These are phyloP conservation scores for Australoheros facetus DNA, from an alignment of 2,797 vertebrate species.

Conservation along the genomic window DNA sequence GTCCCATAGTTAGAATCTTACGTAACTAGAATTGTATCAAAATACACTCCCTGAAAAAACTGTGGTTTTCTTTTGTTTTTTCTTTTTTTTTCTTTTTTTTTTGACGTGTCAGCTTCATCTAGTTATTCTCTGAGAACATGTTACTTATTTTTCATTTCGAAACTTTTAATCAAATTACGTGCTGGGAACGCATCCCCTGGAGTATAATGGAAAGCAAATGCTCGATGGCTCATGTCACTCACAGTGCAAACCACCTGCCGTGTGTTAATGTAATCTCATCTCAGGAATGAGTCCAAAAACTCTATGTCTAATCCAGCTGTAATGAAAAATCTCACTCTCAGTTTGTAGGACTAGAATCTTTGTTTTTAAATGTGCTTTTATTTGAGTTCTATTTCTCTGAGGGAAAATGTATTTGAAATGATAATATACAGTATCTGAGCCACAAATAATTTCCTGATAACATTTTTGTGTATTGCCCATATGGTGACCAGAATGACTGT, in stretches of 20 bases:
- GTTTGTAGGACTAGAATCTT: background rate
- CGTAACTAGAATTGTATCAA: slow-evolving; percentile 43
- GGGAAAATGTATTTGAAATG: background rate
- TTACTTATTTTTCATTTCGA: slow-evolving; percentile 32
- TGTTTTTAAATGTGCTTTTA: slow-evolving; percentile 8
- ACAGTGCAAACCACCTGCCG: slow-evolving; percentile 30
- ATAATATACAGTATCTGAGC: background rate
- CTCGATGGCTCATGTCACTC: slow-evolving; percentile 2
- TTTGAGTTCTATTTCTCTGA: slow-evolving; percentile 4
- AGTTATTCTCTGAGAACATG: slow-evolving; percentile 29
- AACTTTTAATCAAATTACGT: slow-evolving; percentile 36
- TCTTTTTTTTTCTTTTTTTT: background rate
- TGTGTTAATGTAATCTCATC: slow-evolving; percentile 30
- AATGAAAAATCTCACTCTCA: slow-evolving; percentile 9
- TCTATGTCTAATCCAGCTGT: background rate
- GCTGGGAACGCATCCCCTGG: slow-evolving; percentile 20
- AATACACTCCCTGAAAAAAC: slow-evolving; percentile 1
- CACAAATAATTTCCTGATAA: slow-evolving; percentile 22
- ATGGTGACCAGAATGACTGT: slow-evolving; percentile 30
- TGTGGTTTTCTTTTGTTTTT: no score
- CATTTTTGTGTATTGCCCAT: slow-evolving; percentile 3
- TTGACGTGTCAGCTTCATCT: slow-evolving; percentile 12
- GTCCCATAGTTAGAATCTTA: slow-evolving; percentile 61
- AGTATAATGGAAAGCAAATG: slow-evolving; percentile 35
- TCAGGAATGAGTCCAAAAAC: slow-evolving; percentile 10